phyloP scores from a whole-genome alignment of 2,113 vertebrate genomes.

The Malurus elegans region DNA sequence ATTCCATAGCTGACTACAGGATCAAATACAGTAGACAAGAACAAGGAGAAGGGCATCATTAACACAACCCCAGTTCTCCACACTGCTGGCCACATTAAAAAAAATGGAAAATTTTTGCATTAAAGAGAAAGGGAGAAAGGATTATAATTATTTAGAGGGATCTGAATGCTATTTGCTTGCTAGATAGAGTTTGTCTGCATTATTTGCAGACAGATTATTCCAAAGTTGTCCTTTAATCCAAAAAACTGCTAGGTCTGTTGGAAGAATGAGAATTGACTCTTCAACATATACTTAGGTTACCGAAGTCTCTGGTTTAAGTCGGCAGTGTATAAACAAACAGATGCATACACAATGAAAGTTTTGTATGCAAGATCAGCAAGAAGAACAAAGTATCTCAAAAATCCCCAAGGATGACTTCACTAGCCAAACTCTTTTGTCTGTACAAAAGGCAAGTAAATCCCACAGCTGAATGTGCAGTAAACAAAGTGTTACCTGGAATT shows the following conservation, averaged over 20 bases:
- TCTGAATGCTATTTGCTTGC: background rate
- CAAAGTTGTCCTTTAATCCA: background rate
- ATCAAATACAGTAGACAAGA: conserved; percentile 72
- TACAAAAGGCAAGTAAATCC: background rate
- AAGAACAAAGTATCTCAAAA: background rate
- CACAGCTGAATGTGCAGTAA: background rate
- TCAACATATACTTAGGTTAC: background rate
- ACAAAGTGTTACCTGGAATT: background rate
- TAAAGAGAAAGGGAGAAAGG: background rate
- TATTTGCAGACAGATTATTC: background rate
- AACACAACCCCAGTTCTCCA: conserved; percentile 42
- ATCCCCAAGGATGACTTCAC: background rate
- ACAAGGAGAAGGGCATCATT: conserved; percentile 65
- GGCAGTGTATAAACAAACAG: background rate
- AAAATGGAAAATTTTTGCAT: conserved; percentile 24
- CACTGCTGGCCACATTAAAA: conserved; percentile 36
- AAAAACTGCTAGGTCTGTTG: background rate
- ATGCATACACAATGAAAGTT: background rate
- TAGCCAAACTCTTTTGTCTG: background rate
- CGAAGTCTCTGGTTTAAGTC: background rate
- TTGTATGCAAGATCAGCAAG: background rate
- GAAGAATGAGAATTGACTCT: background rate
- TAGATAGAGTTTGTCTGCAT: background rate
- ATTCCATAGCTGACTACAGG: conserved; percentile 67
- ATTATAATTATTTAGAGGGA: background rate